A percentile compares a stretch with the other conserved stretches of the same genome.
Conservation (phyloP, 2,797 vertebrate genomes). For the Rhabdophis nuchalis region DNA sequence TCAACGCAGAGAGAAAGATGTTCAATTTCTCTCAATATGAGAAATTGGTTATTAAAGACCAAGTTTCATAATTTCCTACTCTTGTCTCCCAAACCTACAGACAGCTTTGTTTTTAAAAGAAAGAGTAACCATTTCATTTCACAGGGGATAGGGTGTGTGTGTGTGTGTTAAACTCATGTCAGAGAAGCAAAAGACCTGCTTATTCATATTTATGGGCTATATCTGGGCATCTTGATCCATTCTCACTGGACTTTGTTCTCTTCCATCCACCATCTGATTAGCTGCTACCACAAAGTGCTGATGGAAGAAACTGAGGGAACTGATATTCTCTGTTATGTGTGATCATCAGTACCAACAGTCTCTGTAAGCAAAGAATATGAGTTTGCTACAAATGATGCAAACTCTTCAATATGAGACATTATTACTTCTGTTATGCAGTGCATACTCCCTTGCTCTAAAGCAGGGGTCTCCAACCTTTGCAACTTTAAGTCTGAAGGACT, state of each 20-base stretch:
- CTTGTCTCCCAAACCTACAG: background rate
- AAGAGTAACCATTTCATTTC: background rate
- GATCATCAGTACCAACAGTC: background rate
- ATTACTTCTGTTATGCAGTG: background rate
- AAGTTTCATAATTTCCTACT: background rate
- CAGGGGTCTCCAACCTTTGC: no score
- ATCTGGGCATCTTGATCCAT: background rate
- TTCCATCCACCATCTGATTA: background rate
- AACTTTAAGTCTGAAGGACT: no score
- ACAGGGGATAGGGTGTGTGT: no score
- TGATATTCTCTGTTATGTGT: background rate
- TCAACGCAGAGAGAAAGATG: background rate
- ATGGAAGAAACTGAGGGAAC: background rate
- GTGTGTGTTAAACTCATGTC: no score
- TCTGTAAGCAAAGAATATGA: background rate
- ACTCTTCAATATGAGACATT: background rate
- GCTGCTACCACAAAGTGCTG: background rate
- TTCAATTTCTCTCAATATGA: background rate
- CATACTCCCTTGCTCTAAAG: background rate
- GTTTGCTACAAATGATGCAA: background rate
- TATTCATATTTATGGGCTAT: background rate
- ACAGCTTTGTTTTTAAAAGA: background rate
- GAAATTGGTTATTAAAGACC: background rate
- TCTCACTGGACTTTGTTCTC: background rate
- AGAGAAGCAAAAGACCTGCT: background rate